Base-by-base conservation (phyloP, 2,797 vertebrate species). In the Macroramphosus scolopax region DNA sequence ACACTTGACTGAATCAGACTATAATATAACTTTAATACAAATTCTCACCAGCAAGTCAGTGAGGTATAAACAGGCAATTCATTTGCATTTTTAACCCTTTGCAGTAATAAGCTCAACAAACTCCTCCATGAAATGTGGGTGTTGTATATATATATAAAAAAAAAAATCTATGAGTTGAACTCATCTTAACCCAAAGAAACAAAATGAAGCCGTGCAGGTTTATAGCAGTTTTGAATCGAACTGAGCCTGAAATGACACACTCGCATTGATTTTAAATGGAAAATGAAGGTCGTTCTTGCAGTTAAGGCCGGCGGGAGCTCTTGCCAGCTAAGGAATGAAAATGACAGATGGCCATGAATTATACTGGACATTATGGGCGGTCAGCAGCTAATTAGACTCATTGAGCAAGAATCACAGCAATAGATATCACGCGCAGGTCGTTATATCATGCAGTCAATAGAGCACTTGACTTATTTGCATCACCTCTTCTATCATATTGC, bases 381-480 rank as follows among this genome's bases (percentile, higher is more conserved):
- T 83, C 80, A 80, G 71, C 64, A 77, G 78, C 72, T 77, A 83
- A 83, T 82, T 79, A 81, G 54, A 71, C 65, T 70, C 67, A 64
- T 26, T 44, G 56, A 54, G 67, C 41, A 43, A 45, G 65, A 63
- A 81, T 78, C 64, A 45, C 56, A 60, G 72, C 35, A 43, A 65
- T 64, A 72, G 48, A 70, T 53, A 61, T 47, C 51, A 56, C 3
- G 32, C 5, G 24, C 22, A 14, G 68, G 72, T 66, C 68, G 55
- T 44, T 43, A 49, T 52, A 42, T 68, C 36, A 67, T 6, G 1
- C 34, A 50, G 53, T 57, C 51, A 51, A 69, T 54, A 57, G 38
- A 42, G 15, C 33, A 39, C 34, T 53, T 45, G 68, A 68, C 11
- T 20, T 13, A 40, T 33, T 47, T 24, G 33, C 36, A 44, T 29